phyloP scores from a whole-genome alignment of 2,797 vertebrate species.

The Aythya fuligula region DNA sequence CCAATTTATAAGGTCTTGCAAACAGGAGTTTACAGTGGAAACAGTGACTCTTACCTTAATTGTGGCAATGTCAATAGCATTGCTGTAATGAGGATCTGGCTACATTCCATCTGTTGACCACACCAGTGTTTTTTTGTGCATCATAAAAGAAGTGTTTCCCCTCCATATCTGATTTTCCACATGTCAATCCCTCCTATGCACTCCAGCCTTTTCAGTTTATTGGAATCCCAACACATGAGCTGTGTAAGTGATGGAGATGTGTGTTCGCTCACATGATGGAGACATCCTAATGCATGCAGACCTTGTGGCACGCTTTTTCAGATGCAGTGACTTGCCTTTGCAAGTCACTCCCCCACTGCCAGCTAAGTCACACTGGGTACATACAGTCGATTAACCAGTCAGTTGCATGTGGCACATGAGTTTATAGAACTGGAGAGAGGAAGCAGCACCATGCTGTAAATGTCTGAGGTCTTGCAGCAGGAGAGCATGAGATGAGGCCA shows the following conservation, averaged over 20 bases:
- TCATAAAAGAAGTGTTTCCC: slow-evolving; percentile 68
- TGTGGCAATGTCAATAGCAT: slow-evolving; percentile 73
- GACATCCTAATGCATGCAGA: background rate
- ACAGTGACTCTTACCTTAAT: slow-evolving; percentile 73
- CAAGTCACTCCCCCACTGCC: background rate
- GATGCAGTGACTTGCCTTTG: background rate
- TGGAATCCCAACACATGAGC: background rate
- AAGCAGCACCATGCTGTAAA: background rate
- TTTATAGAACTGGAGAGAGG: background rate
- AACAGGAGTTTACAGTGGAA: slow-evolving; percentile 76
- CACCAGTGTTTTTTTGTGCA: slow-evolving; percentile 67
- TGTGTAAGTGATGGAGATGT: background rate
- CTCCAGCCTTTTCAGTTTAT: slow-evolving; percentile 28
- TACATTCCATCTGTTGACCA: slow-evolving; percentile 73
- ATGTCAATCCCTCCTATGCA: background rate
- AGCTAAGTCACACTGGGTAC: background rate
- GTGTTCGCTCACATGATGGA: background rate
- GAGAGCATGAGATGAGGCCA: background rate
- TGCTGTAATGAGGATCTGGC: slow-evolving; percentile 74
- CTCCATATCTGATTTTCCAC: slow-evolving; percentile 69
- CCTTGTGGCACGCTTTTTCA: accelerated
- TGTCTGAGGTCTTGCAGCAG: background rate
- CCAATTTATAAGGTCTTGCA: slow-evolving; percentile 71
- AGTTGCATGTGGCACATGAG: background rate
- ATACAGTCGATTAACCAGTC: background rate